These are phyloP conservation scores for Andrena marginata DNA, from an alignment of 2,888 invertebrate species.

Conservation along the genomic window DNA sequence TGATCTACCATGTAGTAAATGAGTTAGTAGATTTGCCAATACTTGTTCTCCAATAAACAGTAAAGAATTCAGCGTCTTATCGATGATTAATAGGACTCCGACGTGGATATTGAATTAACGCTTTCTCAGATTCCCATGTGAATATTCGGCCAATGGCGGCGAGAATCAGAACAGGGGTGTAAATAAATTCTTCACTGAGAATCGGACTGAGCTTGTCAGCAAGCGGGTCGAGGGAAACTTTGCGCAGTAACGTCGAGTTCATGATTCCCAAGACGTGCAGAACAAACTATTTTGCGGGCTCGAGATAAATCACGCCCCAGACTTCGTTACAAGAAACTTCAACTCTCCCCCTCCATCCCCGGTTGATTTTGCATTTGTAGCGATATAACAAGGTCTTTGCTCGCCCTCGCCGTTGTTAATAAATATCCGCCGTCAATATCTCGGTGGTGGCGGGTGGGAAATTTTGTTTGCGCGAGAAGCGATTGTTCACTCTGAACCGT, in stretches of 20 bases:
- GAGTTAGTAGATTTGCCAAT: too few species aligned
- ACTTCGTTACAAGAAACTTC: constrained; percentile 44
- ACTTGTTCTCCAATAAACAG: not conserved
- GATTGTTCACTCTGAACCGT: not conserved
- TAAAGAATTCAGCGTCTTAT: not conserved
- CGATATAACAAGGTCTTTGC: constrained; percentile 29
- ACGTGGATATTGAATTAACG: constrained; percentile 10
- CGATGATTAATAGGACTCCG: not conserved
- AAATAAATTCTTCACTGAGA: constrained; percentile 50
- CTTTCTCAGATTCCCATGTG: not conserved
- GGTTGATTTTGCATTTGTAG: constrained; percentile 45
- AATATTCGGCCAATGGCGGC: too few species aligned
- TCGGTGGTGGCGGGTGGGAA: not conserved
- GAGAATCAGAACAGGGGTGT: constrained; percentile 1
- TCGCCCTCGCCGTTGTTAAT: not conserved
- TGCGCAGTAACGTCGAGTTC: constrained; percentile 33
- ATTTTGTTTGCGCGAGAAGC: not conserved
- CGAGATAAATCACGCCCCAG: constrained; percentile 50
- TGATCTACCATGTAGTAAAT: too few species aligned
- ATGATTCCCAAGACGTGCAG: constrained; percentile 51
- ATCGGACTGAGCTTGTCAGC: constrained; percentile 47
- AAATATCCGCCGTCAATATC: constrained; percentile 11
- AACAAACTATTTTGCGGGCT: constrained; percentile 47
- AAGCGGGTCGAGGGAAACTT: constrained; percentile 22
- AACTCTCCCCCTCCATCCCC: not conserved